Conservation (phyloP, 2,113 vertebrate species). For the Brachypteracias leptosomus region DNA sequence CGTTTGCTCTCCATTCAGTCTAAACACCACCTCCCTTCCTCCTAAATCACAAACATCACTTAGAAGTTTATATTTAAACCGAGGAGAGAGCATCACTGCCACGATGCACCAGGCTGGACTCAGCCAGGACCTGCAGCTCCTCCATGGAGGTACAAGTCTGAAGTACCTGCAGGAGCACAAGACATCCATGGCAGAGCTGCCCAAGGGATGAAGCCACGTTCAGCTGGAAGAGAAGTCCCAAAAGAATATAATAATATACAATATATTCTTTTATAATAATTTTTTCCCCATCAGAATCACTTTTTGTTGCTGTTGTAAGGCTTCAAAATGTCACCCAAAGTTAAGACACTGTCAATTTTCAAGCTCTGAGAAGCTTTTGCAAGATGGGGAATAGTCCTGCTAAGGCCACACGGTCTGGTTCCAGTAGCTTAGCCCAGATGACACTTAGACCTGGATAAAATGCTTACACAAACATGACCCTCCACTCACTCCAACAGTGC, state of each 20-base stretch:
- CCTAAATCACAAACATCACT: not conserved
- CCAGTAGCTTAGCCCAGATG: not conserved
- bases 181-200: not conserved
- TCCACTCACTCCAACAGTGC: not conserved
- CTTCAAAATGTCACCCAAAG: not conserved
- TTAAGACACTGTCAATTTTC: not conserved
- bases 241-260: too few relatives aligned
- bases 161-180: not conserved
- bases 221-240: not conserved
- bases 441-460: not conserved
- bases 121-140: not conserved
- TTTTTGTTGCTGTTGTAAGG: not conserved
- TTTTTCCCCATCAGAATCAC: not conserved
- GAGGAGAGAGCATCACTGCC: not conserved
- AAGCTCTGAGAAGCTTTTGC: not conserved
- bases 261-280: not conserved
- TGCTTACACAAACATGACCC: not conserved
- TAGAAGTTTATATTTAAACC: conserved; percentile 25
- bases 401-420: not conserved
- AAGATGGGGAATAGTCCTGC: not conserved
- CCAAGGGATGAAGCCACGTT: not conserved
- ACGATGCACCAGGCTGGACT: fast-evolving
- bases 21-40: conserved; percentile 49
- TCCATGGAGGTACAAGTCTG: not conserved
- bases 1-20: not conserved